Conservation (phyloP, 2,113 vertebrate genomes). For the Anarhynchus alexandrinus region DNA sequence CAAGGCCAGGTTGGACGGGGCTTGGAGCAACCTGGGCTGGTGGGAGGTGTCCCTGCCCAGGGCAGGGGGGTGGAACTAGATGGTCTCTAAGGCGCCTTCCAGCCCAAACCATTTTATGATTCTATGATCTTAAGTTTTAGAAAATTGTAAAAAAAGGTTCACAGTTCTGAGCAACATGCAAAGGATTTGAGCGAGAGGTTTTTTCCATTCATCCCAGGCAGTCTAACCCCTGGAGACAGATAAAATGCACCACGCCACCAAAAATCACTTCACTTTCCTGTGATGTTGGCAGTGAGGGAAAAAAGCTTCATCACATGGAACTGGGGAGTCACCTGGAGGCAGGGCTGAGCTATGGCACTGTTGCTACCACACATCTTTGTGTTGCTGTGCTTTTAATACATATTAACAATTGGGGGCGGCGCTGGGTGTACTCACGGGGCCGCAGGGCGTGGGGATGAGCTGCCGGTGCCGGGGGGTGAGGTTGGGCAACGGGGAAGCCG, state of each 20-base stretch:
- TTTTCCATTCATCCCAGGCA: neutral
- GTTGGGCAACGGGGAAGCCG: constrained; percentile 69
- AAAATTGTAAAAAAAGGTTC: neutral
- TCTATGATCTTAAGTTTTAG: neutral
- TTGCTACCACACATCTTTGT: no score
- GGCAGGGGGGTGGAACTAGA: neutral
- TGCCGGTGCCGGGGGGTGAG: constrained; percentile 80
- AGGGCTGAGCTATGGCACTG: neutral
- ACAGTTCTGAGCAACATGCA: accelerated
- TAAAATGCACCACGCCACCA: neutral
- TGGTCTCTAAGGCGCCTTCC: neutral
- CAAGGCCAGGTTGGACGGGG: neutral
- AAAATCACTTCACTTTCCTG: neutral
- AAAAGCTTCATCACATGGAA: neutral
- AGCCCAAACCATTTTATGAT: neutral
- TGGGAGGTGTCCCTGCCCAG: neutral
- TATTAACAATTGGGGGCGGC: neutral
- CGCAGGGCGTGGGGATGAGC: constrained; percentile 84
- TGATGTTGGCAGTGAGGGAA: neutral
- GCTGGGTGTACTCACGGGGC: constrained; percentile 74
- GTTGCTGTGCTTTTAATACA: neutral
- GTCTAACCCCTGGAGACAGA: accelerated
- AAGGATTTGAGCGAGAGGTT: accelerated
- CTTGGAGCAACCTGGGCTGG: neutral
- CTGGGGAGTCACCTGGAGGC: neutral